Conservation (phyloP, 35 echinoderm and acorn worm genomes). For the Ophioderma brevispina region DNA sequence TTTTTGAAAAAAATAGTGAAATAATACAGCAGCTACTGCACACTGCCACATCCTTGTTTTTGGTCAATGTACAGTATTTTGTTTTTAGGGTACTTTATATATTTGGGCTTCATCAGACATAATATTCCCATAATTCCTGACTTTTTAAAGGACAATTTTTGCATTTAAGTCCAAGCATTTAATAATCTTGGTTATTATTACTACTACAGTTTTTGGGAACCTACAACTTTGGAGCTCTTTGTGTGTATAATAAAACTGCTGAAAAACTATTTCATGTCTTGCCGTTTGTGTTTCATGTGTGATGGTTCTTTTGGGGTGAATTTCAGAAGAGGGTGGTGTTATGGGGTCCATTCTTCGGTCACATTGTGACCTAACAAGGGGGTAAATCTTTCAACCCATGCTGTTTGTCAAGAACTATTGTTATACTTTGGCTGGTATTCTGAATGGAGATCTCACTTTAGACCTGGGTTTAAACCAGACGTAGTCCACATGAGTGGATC, state of each 20-base stretch:
- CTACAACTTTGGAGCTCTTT: slow-evolving; percentile 6
- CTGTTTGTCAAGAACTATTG: background rate
- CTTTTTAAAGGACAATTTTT: background rate
- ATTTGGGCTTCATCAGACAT: background rate
- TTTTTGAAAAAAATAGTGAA: slow-evolving; percentile 11
- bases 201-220: background rate
- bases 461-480: too few species aligned
- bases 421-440: background rate
- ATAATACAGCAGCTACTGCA: slow-evolving; percentile 9
- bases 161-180: background rate
- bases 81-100: slow-evolving; percentile 8
- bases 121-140: background rate
- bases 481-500: too few species aligned
- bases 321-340: background rate
- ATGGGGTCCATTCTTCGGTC: background rate
- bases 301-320: background rate
- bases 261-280: slow-evolving; percentile 8
- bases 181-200: slow-evolving; percentile 1
- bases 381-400: background rate
- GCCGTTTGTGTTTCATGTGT: background rate
- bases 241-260: slow-evolving; percentile 14
- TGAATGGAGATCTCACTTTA: background rate
- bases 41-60: slow-evolving; percentile 4
- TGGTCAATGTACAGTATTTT: slow-evolving; percentile 5
- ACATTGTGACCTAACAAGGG: background rate